These are phyloP conservation scores for Ctenopoma kingsleyae DNA, from an alignment of 2,797 vertebrate genomes.

Conservation along the genomic window DNA sequence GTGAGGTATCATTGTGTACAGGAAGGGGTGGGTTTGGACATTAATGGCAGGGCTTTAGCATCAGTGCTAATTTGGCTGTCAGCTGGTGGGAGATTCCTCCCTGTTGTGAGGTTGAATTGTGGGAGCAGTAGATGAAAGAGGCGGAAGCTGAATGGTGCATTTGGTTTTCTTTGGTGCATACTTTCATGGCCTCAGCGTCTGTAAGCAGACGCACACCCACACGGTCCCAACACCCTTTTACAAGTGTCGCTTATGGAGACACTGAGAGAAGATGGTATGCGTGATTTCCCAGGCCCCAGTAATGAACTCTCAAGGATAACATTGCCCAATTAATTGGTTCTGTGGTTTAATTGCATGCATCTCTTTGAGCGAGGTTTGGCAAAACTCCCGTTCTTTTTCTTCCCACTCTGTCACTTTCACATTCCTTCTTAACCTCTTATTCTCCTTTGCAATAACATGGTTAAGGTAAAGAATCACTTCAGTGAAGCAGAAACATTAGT, in stretches of 20 bases:
- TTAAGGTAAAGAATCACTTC: constrained; percentile 67
- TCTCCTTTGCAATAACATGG: constrained; percentile 62
- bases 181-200: constrained; percentile 45
- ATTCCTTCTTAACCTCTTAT: constrained; percentile 54
- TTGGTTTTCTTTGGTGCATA: constrained; percentile 62
- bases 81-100: constrained; percentile 73
- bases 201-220: constrained; percentile 22
- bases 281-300: constrained; percentile 75
- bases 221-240: constrained; percentile 38
- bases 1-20: constrained; percentile 44
- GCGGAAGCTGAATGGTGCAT: constrained; percentile 60
- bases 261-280: constrained; percentile 54
- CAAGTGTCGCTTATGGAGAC: constrained; percentile 50
- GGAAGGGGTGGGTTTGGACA: constrained; percentile 42
- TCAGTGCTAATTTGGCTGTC: constrained; percentile 78
- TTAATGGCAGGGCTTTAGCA: constrained; percentile 64
- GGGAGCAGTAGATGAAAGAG: constrained; percentile 71
- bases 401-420: constrained; percentile 40
- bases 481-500: constrained; percentile 66
- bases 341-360: constrained; percentile 73
- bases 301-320: constrained; percentile 76
- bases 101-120: constrained; percentile 73
- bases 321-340: constrained; percentile 74
- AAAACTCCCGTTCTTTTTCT: constrained; percentile 53
- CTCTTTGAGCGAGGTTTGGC: constrained; percentile 71